These are phyloP conservation scores for Odobenus rosmarus DNA, from an alignment of 2,113 vertebrate genomes.

Conservation along the genomic window DNA sequence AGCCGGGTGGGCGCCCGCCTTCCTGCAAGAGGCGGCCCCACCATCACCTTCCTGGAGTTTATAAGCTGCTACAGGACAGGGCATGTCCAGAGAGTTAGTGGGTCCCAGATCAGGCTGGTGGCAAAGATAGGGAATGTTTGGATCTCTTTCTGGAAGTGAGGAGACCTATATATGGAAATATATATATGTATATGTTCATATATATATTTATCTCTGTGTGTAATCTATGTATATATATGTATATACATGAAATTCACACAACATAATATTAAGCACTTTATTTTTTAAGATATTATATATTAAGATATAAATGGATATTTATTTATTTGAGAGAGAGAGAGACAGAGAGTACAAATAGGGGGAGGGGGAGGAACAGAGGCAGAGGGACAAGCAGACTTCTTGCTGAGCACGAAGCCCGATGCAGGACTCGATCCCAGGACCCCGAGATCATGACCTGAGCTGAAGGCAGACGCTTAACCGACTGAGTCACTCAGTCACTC, in stretches of 20 bases:
- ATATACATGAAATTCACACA: not conserved
- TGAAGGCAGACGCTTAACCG: not conserved
- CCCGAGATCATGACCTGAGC: not conserved
- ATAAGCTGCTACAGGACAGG: fast-evolving
- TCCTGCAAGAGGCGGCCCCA: not conserved
- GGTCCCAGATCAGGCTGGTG: not conserved
- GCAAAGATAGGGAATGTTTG: not conserved
- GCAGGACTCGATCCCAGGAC: not conserved
- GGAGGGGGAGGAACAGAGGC: not conserved
- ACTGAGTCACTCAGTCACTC: not conserved
- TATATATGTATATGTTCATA: not conserved
- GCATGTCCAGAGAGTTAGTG: too few species aligned
- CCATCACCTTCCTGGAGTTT: not conserved
- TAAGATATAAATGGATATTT: too few species aligned
- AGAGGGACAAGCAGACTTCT: not conserved
- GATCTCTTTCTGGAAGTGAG: not conserved
- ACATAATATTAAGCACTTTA: not conserved
- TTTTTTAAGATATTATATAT: not conserved
- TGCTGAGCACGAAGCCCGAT: not conserved
- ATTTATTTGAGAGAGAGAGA: not conserved
- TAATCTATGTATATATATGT: not conserved
- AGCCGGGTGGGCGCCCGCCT: not conserved
- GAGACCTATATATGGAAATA: not conserved
- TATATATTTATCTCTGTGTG: not conserved
- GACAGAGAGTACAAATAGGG: not conserved